Percentiles rank a stretch among this genome's conserved stretches.
These are phyloP conservation scores for Xiphophorus hellerii DNA, from an alignment of 2,113 vertebrate genomes.

Conservation along the genomic window DNA sequence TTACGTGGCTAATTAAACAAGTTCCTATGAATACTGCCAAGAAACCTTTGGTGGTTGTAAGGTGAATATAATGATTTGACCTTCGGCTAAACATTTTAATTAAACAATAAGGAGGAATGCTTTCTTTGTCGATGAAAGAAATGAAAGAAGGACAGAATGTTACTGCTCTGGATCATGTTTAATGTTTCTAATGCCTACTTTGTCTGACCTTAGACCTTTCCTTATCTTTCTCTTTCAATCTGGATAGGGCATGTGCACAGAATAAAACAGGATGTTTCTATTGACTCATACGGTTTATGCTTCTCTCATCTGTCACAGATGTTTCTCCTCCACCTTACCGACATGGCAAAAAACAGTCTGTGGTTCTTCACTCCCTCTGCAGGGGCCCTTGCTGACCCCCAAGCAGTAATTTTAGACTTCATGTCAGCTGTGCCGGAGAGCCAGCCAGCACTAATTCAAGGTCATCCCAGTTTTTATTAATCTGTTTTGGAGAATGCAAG, in stretches of 20 bases:
- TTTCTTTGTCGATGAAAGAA: conserved; percentile 52
- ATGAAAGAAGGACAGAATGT: conserved; percentile 42
- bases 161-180: conserved; percentile 45
- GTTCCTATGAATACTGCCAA: not conserved
- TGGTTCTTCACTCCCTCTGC: conserved; percentile 71
- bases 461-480: conserved; percentile 73
- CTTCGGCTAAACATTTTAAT: conserved; percentile 36
- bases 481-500: conserved; percentile 61
- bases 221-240: conserved; percentile 25
- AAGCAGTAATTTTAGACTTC: conserved; percentile 82
- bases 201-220: conserved; percentile 50
- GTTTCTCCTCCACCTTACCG: conserved; percentile 67
- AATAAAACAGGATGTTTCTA: conserved; percentile 14
- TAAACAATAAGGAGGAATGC: conserved; percentile 47
- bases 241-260: conserved; percentile 27
- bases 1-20: conserved; percentile 14
- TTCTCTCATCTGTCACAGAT: conserved; percentile 69
- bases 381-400: conserved; percentile 71
- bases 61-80: conserved; percentile 23
- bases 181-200: conserved; percentile 41
- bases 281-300: conserved; percentile 42
- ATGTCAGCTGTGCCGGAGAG: conserved; percentile 72
- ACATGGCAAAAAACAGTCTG: conserved; percentile 55
- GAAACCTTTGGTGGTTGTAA: conserved; percentile 33
- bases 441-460: conserved; percentile 75